phyloP scores from a whole-genome alignment of 1,140 invertebrate species.

The Neodiprion virginianus region DNA sequence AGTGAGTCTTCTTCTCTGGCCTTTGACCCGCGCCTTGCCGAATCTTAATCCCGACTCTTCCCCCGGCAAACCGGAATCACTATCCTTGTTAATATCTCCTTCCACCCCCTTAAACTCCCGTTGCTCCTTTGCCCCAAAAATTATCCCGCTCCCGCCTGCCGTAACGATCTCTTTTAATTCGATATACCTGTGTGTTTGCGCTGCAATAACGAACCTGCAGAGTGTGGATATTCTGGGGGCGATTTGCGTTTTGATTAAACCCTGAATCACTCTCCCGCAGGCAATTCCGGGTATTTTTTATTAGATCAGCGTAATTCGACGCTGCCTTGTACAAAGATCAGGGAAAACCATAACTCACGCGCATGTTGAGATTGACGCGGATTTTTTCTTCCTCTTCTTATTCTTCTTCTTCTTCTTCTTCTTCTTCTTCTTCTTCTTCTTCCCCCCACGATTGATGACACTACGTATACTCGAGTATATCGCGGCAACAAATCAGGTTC shows the following conservation, averaged over 20 bases:
- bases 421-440: too few relatives aligned
- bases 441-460: too few relatives aligned
- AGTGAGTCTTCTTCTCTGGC: too few relatives aligned
- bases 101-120: neutral
- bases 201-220: neutral
- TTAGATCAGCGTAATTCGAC: too few relatives aligned
- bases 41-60: neutral
- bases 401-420: too few relatives aligned
- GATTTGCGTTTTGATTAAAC: neutral
- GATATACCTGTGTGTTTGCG: neutral
- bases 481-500: too few relatives aligned
- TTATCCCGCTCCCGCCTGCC: neutral
- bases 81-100: neutral
- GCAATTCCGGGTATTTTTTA: too few relatives aligned
- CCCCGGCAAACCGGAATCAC: neutral
- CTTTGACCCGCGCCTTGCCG: neutral
- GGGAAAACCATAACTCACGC: too few relatives aligned
- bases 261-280: neutral
- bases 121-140: neutral
- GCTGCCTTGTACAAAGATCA: too few relatives aligned
- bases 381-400: too few relatives aligned
- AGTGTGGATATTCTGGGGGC: neutral
- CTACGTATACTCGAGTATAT: too few relatives aligned
- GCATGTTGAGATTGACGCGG: too few relatives aligned
- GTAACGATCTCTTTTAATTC: neutral